These are phyloP conservation scores for Bombyx mori DNA, from an alignment of 1,140 invertebrate genomes.

Conservation along the genomic window DNA sequence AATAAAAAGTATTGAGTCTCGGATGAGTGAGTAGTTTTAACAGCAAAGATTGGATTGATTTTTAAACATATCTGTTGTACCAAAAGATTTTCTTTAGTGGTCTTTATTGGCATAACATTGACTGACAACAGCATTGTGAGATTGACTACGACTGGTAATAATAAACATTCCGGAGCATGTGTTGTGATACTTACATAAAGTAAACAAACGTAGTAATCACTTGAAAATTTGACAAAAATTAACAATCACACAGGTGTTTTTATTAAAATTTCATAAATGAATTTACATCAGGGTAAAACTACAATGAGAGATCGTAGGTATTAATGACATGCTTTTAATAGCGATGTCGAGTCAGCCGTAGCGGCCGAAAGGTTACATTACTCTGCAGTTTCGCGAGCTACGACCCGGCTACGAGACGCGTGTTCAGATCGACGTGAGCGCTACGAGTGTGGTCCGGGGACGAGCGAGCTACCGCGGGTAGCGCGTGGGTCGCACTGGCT, in stretches of 20 bases:
- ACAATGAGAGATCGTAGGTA: conserved; percentile 28
- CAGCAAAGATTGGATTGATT: no score
- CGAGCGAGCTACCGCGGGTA: conserved; percentile 42
- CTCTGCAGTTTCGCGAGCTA: conserved; percentile 22
- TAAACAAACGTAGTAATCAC: conserved; percentile 23
- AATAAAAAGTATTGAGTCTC: no score
- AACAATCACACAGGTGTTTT: conserved; percentile 43
- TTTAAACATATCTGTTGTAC: no score
- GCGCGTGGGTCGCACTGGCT: conserved; percentile 61
- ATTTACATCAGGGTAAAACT: conserved; percentile 45
- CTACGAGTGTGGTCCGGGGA: conserved; percentile 12
- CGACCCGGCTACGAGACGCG: conserved; percentile 23
- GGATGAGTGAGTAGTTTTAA: no score
- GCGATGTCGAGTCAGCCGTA: conserved; percentile 23
- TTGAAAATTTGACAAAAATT: conserved; percentile 30
- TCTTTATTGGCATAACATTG: no score
- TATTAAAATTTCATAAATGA: conserved; percentile 38
- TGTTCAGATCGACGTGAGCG: conserved; percentile 17
- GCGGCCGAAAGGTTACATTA: conserved; percentile 44
- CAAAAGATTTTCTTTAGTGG: no score
- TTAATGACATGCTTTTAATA: conserved; percentile 47
- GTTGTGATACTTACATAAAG: conserved; percentile 25
- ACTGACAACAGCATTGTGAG: no score
- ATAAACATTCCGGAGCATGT: no score
- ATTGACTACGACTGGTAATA: no score